Evolutionary conservation across 2,888 invertebrate species (phyloP).

Genomic region (Erannis defoliaria): DNA sequence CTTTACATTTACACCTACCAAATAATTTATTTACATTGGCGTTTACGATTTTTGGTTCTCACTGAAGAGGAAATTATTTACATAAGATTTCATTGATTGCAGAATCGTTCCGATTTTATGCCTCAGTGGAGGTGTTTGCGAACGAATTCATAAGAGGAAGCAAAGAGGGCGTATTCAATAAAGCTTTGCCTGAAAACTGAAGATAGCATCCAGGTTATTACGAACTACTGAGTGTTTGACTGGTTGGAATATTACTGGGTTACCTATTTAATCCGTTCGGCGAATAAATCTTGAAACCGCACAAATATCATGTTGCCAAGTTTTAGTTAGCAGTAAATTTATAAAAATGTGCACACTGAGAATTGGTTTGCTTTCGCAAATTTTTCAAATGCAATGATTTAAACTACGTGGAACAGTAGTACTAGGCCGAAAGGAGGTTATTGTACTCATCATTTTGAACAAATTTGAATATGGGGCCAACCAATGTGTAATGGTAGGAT

Average conservation of each 20-base stretch:
- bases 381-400: too few relatives aligned
- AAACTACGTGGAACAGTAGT: too few relatives aligned
- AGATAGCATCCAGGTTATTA: constrained; percentile 30
- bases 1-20: not conserved
- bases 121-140: constrained; percentile 28
- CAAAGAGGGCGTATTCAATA: constrained; percentile 26
- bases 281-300: not conserved
- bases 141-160: constrained; percentile 32
- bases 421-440: too few relatives aligned
- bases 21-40: constrained; percentile 12
- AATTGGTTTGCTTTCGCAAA: too few relatives aligned
- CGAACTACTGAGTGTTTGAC: constrained; percentile 12
- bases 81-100: constrained; percentile 34
- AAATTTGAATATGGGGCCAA: too few relatives aligned
- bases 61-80: constrained; percentile 13
- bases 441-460: too few relatives aligned
- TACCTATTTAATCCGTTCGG: not conserved
- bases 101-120: constrained; percentile 31
- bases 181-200: constrained; percentile 27
- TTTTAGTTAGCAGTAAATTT: too few relatives aligned
- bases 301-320: too few relatives aligned
- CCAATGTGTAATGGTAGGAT: too few relatives aligned
- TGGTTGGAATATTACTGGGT: not conserved
- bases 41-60: constrained; percentile 5
- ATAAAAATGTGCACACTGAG: too few relatives aligned